Conservation (phyloP, 2,888 invertebrate species). For the Nowickia ferox region DNA sequence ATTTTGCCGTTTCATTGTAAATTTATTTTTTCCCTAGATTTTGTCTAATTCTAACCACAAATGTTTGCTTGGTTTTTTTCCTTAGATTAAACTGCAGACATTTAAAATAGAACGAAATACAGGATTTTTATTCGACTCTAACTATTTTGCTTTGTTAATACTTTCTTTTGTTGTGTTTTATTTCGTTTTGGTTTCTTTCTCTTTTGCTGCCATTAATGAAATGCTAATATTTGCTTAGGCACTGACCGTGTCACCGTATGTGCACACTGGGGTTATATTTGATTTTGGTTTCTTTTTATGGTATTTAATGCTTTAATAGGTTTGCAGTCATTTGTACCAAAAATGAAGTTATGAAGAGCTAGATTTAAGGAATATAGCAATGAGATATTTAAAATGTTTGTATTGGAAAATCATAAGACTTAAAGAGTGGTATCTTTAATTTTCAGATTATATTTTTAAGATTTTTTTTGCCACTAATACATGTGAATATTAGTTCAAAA, state of each 20-base stretch:
- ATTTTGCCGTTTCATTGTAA: background rate
- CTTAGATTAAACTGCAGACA: background rate
- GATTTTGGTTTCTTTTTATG: background rate
- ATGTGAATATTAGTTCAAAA: too few relatives aligned
- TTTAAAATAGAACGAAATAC: constrained; percentile 27
- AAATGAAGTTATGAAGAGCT: background rate
- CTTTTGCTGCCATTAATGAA: constrained; percentile 56
- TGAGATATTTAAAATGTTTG: background rate
- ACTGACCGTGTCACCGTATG: constrained; percentile 54
- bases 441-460: too few relatives aligned
- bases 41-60: background rate
- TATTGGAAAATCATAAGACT: background rate
- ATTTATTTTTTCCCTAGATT: background rate
- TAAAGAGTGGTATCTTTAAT: too few relatives aligned
- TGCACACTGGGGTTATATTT: background rate
- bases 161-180: constrained; percentile 45
- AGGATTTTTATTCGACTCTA: constrained; percentile 42
- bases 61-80: background rate
- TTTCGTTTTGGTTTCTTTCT: constrained; percentile 14
- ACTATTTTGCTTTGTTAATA: constrained; percentile 51
- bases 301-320: background rate
- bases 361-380: background rate
- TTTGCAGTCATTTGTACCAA: background rate
- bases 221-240: constrained; percentile 69
- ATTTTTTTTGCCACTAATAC: too few relatives aligned